Conservation (phyloP, 2,113 vertebrate species). For the Merops nubicus region DNA sequence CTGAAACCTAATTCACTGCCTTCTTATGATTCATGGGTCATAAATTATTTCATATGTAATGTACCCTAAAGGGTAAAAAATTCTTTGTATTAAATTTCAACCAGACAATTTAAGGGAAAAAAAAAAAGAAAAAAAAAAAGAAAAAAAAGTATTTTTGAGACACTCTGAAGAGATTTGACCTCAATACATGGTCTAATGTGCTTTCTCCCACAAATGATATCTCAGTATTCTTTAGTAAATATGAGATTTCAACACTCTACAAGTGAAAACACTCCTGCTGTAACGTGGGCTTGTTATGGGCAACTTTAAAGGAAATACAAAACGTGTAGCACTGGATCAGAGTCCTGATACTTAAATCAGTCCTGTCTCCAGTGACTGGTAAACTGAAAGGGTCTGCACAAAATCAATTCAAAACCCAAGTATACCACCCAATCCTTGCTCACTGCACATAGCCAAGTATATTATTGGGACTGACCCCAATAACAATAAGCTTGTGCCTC, state of each 20-base stretch:
- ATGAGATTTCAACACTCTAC: background rate
- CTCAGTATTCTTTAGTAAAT: conserved; percentile 17
- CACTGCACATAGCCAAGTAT: background rate
- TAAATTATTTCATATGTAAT: conserved; percentile 76
- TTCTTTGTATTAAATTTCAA: conserved; percentile 72
- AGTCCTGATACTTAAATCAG: background rate
- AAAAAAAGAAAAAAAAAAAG: background rate
- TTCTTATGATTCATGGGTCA: conserved; percentile 76
- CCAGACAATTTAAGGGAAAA: conserved; percentile 3
- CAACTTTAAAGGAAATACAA: conserved; percentile 12
- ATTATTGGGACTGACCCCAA: background rate
- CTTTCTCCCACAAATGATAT: conserved; percentile 6
- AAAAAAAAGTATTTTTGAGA: conserved; percentile 32
- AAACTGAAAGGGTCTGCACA: background rate
- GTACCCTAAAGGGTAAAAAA: conserved; percentile 74
- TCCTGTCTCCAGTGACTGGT: background rate
- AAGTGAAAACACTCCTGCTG: background rate
- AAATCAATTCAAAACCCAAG: background rate
- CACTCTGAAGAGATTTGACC: conserved; percentile 36
- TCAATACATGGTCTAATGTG: conserved; percentile 8
- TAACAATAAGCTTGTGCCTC: conserved; percentile 20
- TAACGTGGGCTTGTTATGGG: background rate
- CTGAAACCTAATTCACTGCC: conserved; percentile 77
- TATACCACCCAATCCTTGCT: background rate
- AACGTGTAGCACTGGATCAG: background rate